These are phyloP conservation scores for Ditula angustiorana DNA, from an alignment of 2,888 invertebrate genomes.

Conservation along the genomic window DNA sequence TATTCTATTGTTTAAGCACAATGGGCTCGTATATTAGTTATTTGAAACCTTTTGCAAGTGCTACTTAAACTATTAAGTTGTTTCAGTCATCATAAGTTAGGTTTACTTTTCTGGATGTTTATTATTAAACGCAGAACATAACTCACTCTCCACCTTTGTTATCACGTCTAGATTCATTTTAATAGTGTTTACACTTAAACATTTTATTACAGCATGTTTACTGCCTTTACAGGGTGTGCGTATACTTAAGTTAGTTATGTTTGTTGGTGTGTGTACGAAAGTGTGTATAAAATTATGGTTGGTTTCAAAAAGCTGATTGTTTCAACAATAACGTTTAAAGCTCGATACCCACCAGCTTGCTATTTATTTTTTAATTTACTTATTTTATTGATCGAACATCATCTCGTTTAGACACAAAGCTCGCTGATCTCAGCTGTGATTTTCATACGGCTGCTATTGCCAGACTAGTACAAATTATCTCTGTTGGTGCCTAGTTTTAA, in stretches of 20 bases:
- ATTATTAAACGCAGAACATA: constrained; percentile 26
- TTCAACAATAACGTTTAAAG: too few relatives aligned
- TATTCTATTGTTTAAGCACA: constrained; percentile 2
- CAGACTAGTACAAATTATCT: too few relatives aligned
- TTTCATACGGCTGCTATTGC: too few relatives aligned
- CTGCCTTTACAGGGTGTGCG: not conserved
- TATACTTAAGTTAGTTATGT: not conserved
- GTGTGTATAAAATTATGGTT: too few relatives aligned
- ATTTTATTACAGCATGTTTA: not conserved
- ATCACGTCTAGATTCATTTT: constrained; percentile 2
- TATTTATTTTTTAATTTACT: too few relatives aligned
- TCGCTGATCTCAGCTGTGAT: too few relatives aligned
- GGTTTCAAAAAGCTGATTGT: too few relatives aligned
- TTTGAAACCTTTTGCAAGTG: constrained; percentile 4
- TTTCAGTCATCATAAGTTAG: constrained; percentile 8
- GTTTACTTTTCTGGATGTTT: constrained; percentile 28
- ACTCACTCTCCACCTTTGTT: not conserved
- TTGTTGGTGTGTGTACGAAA: not conserved
- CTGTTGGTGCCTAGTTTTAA: too few relatives aligned
- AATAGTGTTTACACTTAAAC: not conserved
- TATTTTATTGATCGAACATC: too few relatives aligned
- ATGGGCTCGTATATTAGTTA: constrained; percentile 5
- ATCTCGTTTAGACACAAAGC: too few relatives aligned
- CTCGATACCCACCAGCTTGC: too few relatives aligned
- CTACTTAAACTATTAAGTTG: constrained; percentile 9